Conservation (phyloP, 92 coral and sea anemone genomes). For the Bergia sp. region DNA sequence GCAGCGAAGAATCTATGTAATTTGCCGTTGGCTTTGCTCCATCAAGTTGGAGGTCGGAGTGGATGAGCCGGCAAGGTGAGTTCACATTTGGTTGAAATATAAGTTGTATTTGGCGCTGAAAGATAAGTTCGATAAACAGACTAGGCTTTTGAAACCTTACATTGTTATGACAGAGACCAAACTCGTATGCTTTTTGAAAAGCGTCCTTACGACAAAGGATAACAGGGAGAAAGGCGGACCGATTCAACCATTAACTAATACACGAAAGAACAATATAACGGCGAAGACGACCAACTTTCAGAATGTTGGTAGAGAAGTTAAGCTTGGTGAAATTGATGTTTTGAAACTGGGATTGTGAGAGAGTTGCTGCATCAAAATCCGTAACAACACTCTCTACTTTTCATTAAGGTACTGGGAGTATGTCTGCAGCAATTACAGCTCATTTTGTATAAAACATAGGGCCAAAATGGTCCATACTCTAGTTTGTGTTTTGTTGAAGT, state of each 20-base stretch:
- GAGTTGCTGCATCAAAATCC: not conserved
- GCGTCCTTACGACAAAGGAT: not conserved
- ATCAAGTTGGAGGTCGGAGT: not conserved
- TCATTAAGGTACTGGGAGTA: not conserved
- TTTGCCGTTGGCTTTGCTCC: too few species aligned
- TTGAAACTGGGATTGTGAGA: not conserved
- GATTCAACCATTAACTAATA: not conserved
- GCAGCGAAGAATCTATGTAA: not conserved
- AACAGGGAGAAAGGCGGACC: not conserved
- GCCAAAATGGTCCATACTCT: too few species aligned
- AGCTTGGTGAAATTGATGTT: not conserved
- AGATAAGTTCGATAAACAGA: not conserved
- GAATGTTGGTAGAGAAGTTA: not conserved
- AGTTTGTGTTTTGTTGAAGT: constrained; percentile 10
- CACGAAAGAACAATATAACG: not conserved
- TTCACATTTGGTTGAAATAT: not conserved
- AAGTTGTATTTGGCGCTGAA: too few species aligned
- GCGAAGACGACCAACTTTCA: not conserved
- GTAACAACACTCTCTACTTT: not conserved
- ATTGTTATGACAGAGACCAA: not conserved
- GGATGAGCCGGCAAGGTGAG: constrained; percentile 2
- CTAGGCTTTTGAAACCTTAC: not conserved
- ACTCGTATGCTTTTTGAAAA: not conserved
- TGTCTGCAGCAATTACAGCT: not conserved
- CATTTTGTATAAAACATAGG: not conserved